A percentile compares a stretch with the other conserved stretches of the same genome.
Conservation (phyloP, 2,888 invertebrate species). For the Nemapogon koenigi region DNA sequence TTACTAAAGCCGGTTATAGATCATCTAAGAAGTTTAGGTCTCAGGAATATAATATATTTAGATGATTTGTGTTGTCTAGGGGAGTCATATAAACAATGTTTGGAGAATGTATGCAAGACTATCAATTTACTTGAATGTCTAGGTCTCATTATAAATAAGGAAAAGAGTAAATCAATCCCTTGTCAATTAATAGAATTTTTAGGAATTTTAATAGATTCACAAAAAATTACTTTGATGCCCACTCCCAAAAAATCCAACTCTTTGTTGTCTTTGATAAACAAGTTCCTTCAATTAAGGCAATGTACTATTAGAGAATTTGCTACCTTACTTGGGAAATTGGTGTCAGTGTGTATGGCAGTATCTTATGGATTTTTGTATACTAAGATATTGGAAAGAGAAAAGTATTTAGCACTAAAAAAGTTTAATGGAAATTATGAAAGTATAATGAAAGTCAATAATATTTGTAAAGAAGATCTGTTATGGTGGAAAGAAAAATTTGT, state of each 20-base stretch:
- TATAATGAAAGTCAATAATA: neutral
- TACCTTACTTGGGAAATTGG: neutral
- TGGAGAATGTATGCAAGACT: neutral
- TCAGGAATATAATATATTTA: too few species aligned
- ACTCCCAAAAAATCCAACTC: neutral
- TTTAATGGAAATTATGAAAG: neutral
- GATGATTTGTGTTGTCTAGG: constrained; percentile 1
- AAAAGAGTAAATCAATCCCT: neutral
- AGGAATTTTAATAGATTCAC: constrained; percentile 1
- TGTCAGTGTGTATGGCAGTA: neutral
- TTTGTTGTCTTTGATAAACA: neutral
- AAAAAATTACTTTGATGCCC: neutral
- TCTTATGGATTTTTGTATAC: constrained; percentile 1
- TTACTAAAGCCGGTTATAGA: neutral
- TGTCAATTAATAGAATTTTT: constrained; percentile 1
- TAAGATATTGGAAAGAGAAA: neutral
- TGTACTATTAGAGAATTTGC: neutral
- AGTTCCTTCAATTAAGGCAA: neutral
- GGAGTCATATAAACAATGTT: neutral
- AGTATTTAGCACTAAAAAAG: constrained; percentile 1
- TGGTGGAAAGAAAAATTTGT: constrained; percentile 6
- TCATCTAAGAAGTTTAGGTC: too few species aligned
- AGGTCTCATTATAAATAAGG: constrained; percentile 4
- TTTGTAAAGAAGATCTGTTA: neutral
- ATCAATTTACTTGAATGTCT: neutral